Conservation (phyloP, 2,888 invertebrate genomes). For the Euspilapteryx auroguttella region DNA sequence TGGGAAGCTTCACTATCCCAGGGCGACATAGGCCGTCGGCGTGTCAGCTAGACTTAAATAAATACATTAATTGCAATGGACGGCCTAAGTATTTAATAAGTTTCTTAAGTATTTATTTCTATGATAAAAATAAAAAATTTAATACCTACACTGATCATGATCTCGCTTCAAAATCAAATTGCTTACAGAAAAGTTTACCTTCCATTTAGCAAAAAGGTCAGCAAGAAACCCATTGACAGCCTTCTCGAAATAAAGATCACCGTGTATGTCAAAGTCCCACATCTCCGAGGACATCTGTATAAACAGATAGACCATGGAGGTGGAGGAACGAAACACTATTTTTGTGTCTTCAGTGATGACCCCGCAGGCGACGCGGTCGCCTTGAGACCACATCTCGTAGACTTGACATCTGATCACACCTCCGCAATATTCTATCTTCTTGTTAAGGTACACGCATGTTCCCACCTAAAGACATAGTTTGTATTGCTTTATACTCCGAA, state of each 20-base stretch:
- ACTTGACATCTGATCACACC: conserved; percentile 85
- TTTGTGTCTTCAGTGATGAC: conserved; percentile 94
- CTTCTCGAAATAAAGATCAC: conserved; percentile 97
- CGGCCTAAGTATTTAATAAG: no score
- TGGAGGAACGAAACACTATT: conserved; percentile 95
- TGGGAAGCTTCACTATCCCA: no score
- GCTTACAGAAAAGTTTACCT: no score
- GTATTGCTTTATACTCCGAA: not conserved
- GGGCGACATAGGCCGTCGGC: no score
- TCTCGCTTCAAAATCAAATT: no score
- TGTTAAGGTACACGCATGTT: conserved; percentile 91
- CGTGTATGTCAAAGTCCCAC: conserved; percentile 99
- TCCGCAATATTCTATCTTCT: conserved; percentile 91
- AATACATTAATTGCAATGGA: no score
- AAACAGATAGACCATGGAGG: conserved; percentile 96
- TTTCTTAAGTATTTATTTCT: no score
- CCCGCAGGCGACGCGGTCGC: conserved; percentile 92
- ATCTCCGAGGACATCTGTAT: conserved; percentile 99
- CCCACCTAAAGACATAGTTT: conserved; percentile 64
- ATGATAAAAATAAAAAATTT: no score
- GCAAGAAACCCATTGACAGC: conserved; percentile 96
- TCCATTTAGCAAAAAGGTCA: conserved; percentile 96
- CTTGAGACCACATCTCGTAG: conserved; percentile 96
- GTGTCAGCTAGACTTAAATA: no score
- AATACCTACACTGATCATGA: no score